Base-by-base conservation (phyloP, 2,888 invertebrate genomes). In the Campoplex nolae region DNA sequence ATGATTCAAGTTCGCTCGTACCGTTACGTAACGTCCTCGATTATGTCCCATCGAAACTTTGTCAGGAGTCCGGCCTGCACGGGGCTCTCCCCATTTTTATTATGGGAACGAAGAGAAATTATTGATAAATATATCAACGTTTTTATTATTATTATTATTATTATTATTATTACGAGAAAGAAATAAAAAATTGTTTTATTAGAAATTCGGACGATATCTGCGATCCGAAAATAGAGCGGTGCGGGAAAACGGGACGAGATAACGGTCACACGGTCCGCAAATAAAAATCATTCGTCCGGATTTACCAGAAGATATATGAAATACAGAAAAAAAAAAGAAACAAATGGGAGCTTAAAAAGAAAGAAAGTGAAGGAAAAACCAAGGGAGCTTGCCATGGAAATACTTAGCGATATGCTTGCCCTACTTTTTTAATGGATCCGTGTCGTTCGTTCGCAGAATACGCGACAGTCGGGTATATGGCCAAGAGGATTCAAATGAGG, bases 391-490 rank as follows among this genome's bases (percentile, higher is more conserved):
- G 18, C 74, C 81, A 82, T 87, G 87, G 87, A 87, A 87, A 87
- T 18, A 81, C 62, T 75, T 84, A 32, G 82, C n/a, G 84, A 70
- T 78, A 70, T 32, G 82, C 77, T 84, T 62, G 68, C 84, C 77
- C 80, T 74, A 73, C 62, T 80, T 81, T 87, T 78, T 87, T 84
- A 87, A 82, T 56, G 54, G 51, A 58, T 71, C 65, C 68, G 68
- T 68, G 68, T 74, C 84, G 88, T 89, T 89, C 88, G 87, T 89
- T 89, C 88, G 90, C 96, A 98, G 99, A 99, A 96, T 99, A 99
- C 95, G 99, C 99, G 90, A 98, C 99, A 90, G 99, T 99, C 92
- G 99, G 99, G 90, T 99, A 99, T 95, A 98, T 99, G 97, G 98
- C 98, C 91, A 99, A 99, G 96, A 96, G 98, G 95, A 98, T 99